Evolutionary conservation across 2,888 invertebrate species (phyloP).

Genomic region (Euzophera pinguis): DNA sequence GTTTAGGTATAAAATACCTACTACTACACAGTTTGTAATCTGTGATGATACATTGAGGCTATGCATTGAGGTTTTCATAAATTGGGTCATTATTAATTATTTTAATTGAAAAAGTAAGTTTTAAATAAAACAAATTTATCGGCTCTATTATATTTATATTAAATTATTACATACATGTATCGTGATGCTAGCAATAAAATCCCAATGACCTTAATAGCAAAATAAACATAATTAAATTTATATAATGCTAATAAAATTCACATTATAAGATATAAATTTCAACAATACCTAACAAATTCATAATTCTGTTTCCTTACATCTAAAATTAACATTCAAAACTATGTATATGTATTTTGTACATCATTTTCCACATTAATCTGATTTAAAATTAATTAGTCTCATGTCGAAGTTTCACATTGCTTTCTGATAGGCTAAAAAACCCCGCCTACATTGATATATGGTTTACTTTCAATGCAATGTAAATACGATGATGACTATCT

Average conservation of each 20-base stretch:
- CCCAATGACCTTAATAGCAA: conserved; percentile 54
- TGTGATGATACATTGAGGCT: too few species aligned
- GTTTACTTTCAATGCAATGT: neutral
- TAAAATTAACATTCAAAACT: conserved; percentile 37
- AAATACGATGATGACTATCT: too few species aligned
- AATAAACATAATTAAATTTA: conserved; percentile 41
- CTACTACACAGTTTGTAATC: too few species aligned
- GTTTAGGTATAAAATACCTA: too few species aligned
- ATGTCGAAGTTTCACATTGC: neutral
- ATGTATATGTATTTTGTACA: conserved; percentile 52
- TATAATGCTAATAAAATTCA: conserved; percentile 15
- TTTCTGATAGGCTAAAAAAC: neutral
- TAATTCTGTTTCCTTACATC: conserved; percentile 47
- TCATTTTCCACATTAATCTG: conserved; percentile 26
- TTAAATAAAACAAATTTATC: neutral
- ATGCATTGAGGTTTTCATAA: too few species aligned
- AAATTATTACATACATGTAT: conserved; percentile 26
- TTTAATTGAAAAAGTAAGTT: too few species aligned
- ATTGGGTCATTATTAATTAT: too few species aligned
- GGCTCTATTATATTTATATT: conserved; percentile 9
- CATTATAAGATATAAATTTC: conserved; percentile 16
- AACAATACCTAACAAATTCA: conserved; percentile 47
- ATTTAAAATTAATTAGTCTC: conserved; percentile 3
- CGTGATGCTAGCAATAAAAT: conserved; percentile 51
- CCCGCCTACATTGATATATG: too few species aligned